Conservation (phyloP, 2,888 invertebrate genomes). For the Thymelicus sylvestris region DNA sequence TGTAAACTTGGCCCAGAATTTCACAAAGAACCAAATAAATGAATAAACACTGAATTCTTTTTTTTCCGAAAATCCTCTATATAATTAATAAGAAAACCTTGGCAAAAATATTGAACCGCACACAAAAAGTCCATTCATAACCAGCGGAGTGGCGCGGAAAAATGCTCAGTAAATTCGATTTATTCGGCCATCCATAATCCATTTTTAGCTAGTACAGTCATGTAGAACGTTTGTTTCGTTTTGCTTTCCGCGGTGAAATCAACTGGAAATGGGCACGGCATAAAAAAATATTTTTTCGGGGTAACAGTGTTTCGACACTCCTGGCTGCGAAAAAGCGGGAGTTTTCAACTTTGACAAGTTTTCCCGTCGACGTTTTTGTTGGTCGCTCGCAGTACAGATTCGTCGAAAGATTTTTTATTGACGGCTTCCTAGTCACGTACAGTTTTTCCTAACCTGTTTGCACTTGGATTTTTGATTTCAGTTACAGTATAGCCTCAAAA, state of each 20-base stretch:
- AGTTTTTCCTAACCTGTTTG: too few relatives aligned
- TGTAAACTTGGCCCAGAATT: too few relatives aligned
- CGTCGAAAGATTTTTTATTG: slow-evolving; percentile 11
- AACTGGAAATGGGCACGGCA: slow-evolving; percentile 29
- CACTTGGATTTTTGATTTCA: too few relatives aligned
- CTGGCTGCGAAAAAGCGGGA: slow-evolving; percentile 20
- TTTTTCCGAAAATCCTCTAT: not conserved
- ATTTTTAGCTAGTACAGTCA: slow-evolving; percentile 34
- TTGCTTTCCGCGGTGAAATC: slow-evolving; percentile 32
- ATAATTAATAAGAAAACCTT: not conserved
- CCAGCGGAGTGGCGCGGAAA: slow-evolving; percentile 25
- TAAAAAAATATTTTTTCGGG: slow-evolving; percentile 30
- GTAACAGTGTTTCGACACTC: slow-evolving; percentile 25
- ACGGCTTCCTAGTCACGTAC: not conserved
- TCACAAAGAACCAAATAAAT: too few relatives aligned
- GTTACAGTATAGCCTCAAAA: too few relatives aligned
- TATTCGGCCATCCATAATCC: slow-evolving; percentile 36
- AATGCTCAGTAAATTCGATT: slow-evolving; percentile 31
- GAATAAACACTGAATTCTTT: slow-evolving; percentile 1
- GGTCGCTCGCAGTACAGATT: not conserved
- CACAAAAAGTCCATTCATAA: slow-evolving; percentile 30
- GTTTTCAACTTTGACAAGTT: slow-evolving; percentile 30
- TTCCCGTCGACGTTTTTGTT: slow-evolving; percentile 6
- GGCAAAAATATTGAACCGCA: slow-evolving; percentile 13
- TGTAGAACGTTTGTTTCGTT: slow-evolving; percentile 28